Percentiles rank a stretch among this genome's conserved stretches.
These are phyloP conservation scores for Elgaria multicarinata DNA, from an alignment of 2,113 vertebrate species.

Conservation along the genomic window DNA sequence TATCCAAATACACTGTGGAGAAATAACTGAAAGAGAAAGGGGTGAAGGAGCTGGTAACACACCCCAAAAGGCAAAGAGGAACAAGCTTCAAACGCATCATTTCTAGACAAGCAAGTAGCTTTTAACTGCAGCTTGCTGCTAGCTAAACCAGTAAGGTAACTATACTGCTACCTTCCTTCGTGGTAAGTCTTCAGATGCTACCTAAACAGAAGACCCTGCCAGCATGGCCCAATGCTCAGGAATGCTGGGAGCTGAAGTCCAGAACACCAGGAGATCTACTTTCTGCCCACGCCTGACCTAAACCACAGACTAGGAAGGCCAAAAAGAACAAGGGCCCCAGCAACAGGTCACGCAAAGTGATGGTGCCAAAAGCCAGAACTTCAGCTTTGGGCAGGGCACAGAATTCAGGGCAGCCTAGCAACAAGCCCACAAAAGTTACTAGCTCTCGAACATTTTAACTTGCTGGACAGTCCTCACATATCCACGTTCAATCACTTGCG, in stretches of 20 bases:
- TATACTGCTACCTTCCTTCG: too few relatives aligned
- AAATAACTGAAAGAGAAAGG: slow-evolving; percentile 84
- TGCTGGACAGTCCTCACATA: background rate
- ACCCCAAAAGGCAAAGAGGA: background rate
- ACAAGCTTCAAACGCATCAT: too few relatives aligned
- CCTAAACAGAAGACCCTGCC: too few relatives aligned
- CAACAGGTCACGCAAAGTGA: background rate
- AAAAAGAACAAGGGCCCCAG: background rate
- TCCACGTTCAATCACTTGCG: background rate
- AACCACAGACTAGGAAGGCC: background rate
- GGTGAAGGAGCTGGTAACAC: background rate
- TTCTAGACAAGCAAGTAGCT: background rate
- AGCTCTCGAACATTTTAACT: background rate
- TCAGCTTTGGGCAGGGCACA: background rate
- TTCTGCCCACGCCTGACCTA: too few relatives aligned
- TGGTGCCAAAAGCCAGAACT: too few relatives aligned
- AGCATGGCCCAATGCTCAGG: too few relatives aligned
- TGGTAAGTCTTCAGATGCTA: too few relatives aligned
- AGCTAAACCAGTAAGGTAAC: too few relatives aligned
- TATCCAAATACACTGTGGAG: slow-evolving; percentile 98
- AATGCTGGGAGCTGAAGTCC: too few relatives aligned
- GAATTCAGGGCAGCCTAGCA: background rate
- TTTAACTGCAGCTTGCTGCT: too few relatives aligned
- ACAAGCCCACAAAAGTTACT: background rate
- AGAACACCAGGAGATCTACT: too few relatives aligned